Conservation (phyloP, 1,140 invertebrate species). For the Drosophila kepulauana region DNA sequence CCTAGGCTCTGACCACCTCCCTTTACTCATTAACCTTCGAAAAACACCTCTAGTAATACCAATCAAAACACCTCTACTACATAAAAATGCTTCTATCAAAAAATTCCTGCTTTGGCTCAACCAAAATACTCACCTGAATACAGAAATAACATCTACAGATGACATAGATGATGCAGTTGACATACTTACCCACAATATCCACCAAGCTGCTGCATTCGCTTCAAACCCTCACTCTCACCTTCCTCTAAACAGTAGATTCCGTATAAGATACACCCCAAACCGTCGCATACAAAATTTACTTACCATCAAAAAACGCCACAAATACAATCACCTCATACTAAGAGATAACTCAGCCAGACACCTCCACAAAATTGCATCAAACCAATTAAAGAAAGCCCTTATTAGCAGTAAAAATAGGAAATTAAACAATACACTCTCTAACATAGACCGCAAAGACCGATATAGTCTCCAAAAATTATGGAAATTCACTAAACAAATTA, state of each 20-base stretch:
- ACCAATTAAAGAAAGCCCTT: background rate
- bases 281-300: background rate
- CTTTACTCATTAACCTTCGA: background rate
- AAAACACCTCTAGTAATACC: background rate
- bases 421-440: background rate
- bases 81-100: background rate
- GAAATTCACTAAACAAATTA: background rate
- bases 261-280: background rate
- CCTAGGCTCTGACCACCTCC: constrained; percentile 14
- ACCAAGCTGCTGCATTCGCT: background rate
- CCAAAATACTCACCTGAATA: background rate
- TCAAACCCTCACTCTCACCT: background rate
- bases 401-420: background rate
- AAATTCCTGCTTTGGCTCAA: background rate
- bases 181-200: background rate
- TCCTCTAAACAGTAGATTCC: background rate
- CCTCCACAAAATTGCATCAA: background rate
- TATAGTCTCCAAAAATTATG: constrained; percentile 15
- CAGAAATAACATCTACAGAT: background rate
- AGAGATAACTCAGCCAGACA: background rate
- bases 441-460: background rate
- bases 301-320: background rate
- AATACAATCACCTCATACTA: constrained; percentile 10
- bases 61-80: background rate
- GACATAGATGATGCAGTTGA: background rate